Evolutionary conservation across 2,888 invertebrate genomes (phyloP), one percentile per base, ranked within the genome.

Genomic region (Xylocampa areola): DNA sequence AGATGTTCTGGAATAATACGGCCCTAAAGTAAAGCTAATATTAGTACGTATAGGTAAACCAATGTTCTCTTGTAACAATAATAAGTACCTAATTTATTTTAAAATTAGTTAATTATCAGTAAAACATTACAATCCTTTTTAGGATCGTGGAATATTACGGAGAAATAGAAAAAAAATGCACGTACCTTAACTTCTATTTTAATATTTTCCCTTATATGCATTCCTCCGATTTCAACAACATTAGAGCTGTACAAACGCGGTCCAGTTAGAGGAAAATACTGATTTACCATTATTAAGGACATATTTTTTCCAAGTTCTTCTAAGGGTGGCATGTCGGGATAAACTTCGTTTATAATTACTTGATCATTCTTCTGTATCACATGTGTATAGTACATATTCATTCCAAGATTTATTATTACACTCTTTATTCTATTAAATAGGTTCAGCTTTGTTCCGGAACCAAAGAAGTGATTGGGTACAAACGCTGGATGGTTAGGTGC

Each of bases 401-500:
- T 73, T 32, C 70, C 74, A 4, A 63, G 52, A 21, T 81, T 82
- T 7, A 84, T 76, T 6, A 87, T 32, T 19, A 89, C 87, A 71
- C 94, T 94, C 14, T 87, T 72, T 13, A 94, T 62, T 19, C 94
- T 87, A 29, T 94, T 87, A n/a, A 74, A 77, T 68, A 94, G 88
- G 21, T 66, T 82, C 67, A 95, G 88, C 11, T 86, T 84, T 1
- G 87, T 84, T 0, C 86, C 84, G 60, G 85, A 91, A 0, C 90
- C 90, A 35, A 93, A 80, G 69, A 94, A 92, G 71, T 94, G 94
- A 41, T 91, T 94, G 7, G 95, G 94, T 10, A 95, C 90, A 73
- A 90, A 94, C 0, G 95, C 90, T 0, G 95, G 94, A 57, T 94
- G 91, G 54, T 95, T 94, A 0, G 95, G 94, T 48, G 94, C 89